These are phyloP conservation scores for Mesopsocus fuscifrons DNA, from an alignment of 2,888 invertebrate species.

Conservation along the genomic window DNA sequence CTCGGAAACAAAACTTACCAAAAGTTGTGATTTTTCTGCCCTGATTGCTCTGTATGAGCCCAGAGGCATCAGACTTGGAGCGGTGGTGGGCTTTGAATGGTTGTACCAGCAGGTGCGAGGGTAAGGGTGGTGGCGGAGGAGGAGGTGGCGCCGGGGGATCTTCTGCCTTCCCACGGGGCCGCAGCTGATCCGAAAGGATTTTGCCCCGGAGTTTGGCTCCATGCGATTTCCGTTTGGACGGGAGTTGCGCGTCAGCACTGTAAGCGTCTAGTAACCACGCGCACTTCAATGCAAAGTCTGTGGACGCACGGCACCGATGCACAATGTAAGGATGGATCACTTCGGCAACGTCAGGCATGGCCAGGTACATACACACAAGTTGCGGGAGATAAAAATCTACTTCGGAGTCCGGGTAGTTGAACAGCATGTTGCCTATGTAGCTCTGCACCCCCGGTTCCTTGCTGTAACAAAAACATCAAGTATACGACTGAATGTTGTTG, in stretches of 20 bases:
- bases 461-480: too few species aligned
- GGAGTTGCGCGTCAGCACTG: constrained; percentile 49
- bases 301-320: constrained; percentile 75
- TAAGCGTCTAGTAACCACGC: constrained; percentile 95
- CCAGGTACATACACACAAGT: constrained; percentile 94
- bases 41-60: constrained; percentile 8
- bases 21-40: constrained; percentile 3
- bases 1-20: constrained; percentile 9
- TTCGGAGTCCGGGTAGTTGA: constrained; percentile 78
- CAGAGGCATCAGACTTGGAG: constrained; percentile 65
- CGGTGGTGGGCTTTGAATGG: constrained; percentile 65
- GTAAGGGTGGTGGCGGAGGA: constrained; percentile 23
- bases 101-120: constrained; percentile 25
- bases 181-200: constrained; percentile 40
- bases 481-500: too few species aligned
- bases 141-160: constrained; percentile 19
- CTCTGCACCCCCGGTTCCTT: constrained; percentile 96
- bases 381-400: constrained; percentile 98
- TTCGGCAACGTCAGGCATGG: constrained; percentile 94
- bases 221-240: constrained; percentile 51
- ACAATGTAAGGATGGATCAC: constrained; percentile 68
- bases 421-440: constrained; percentile 93
- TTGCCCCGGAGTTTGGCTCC: constrained; percentile 54
- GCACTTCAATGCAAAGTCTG: constrained; percentile 89
- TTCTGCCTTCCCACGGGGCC: constrained; percentile 23